These are phyloP conservation scores for Burhinus bistriatus DNA, from an alignment of 2,113 vertebrate species.

Conservation along the genomic window DNA sequence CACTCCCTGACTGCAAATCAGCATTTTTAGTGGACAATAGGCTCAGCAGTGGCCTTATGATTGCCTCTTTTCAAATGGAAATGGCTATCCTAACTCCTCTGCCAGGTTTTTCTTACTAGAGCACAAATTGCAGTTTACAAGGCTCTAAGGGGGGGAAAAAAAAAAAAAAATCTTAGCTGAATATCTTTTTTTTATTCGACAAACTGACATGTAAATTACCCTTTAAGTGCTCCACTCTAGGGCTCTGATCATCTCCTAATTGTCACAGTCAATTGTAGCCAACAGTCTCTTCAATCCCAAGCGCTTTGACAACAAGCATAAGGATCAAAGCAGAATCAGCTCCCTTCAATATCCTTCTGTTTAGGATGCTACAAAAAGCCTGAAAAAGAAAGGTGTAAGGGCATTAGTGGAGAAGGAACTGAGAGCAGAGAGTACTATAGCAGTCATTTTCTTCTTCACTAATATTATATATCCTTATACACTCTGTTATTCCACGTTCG, in stretches of 20 bases:
- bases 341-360: constrained; percentile 84
- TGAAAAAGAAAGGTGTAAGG: constrained; percentile 81
- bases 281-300: constrained; percentile 97
- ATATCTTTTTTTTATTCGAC: constrained; percentile 93
- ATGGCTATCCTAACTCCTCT: constrained; percentile 91
- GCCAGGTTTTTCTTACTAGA: constrained; percentile 91
- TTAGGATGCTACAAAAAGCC: constrained; percentile 83
- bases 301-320: constrained; percentile 94
- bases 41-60: constrained; percentile 95
- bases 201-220: constrained; percentile 99
- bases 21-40: constrained; percentile 93
- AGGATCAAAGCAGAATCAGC: constrained; percentile 92
- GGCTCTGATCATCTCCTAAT: constrained; percentile 97
- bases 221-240: constrained; percentile 95
- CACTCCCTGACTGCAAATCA: constrained; percentile 90
- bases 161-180: constrained; percentile 82
- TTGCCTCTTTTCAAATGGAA: constrained; percentile 99
- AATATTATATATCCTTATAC: constrained; percentile 59
- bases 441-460: constrained; percentile 76
- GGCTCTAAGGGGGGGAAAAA: constrained; percentile 77
- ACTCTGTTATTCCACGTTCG: constrained; percentile 66
- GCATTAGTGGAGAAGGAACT: constrained; percentile 72
- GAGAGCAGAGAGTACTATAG: constrained; percentile 73
- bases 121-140: constrained; percentile 99
- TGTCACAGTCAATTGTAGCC: constrained; percentile 99